Evolutionary conservation across 1,140 invertebrate species (phyloP), one percentile per base, ranked within the genome.

Genomic region (Aplysia californica): DNA sequence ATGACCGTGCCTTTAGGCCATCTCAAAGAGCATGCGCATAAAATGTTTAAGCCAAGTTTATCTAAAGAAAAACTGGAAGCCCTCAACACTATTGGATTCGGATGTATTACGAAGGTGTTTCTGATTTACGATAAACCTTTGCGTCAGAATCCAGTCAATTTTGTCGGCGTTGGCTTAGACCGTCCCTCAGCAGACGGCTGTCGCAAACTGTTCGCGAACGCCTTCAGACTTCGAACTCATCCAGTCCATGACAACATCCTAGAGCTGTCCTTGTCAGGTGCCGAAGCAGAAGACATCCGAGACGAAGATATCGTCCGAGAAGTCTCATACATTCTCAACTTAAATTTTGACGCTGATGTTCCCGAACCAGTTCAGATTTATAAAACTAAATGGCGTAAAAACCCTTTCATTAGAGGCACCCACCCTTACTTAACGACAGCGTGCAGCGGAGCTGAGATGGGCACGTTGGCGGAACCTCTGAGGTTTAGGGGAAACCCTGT

Each of bases 361-460:
- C 38, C 39, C 18, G 1, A 41, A 26, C 38, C 66, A 3, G 66
- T 44, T 2, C 38, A 44, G 2, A 29, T 44, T 18, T 15, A 10
- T 36, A 68, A 18, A 31, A 68, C 38, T 3, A 5, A 5, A 29
- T 68, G 66, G 66, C 18, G 2, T 18, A 2, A 3, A 2, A 68
- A 68, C 26, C 66, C 38, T 18, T 15, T 44, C 15, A 44, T 41
- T 68, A 36, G 66, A 1, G 66, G 38, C 2, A 44, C 36, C 1
- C 66, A 68, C 38, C 66, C 66, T 3, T 68, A 44, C n/a, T 36
- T 68, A 10, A 39, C 31, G 10, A 68, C 66, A 3, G n/a, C 39
- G 31, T 44, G 38, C 20, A 36, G 23, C 4, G 20, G 50, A 29
- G 50, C 18, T 33, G 21, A 68, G 15, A 15, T 33, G 15, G 5